Evolutionary conservation across 2,797 vertebrate species (phyloP).

Genomic region (Syndactyla subalaris): DNA sequence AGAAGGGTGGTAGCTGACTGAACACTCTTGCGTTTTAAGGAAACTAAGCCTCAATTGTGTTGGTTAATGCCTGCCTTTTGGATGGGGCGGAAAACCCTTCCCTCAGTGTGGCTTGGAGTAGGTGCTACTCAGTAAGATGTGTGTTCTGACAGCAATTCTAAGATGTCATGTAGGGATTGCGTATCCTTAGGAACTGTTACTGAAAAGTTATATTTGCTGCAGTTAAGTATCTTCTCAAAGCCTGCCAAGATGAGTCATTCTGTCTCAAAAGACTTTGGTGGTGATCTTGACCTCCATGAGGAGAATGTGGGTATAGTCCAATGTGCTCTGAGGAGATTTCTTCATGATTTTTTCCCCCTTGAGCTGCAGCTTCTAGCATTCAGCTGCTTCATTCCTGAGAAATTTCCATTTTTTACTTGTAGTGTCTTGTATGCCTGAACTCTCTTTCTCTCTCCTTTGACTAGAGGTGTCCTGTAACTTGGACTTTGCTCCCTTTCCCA

Average conservation of each 20-base stretch:
- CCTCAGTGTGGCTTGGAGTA: accelerated
- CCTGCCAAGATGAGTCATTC: neutral
- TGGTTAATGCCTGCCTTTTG: neutral
- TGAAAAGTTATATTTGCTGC: neutral
- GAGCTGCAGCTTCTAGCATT: neutral
- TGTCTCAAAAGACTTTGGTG: neutral
- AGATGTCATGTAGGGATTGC: neutral
- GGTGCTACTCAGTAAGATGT: accelerated
- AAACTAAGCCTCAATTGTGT: neutral
- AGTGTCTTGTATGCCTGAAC: accelerated
- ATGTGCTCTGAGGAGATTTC: neutral
- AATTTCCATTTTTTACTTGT: neutral
- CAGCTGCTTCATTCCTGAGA: neutral
- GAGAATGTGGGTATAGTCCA: neutral
- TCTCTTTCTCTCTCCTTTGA: neutral
- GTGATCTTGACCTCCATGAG: neutral
- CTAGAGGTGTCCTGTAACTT: neutral
- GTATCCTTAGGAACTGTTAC: neutral
- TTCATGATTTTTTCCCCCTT: neutral
- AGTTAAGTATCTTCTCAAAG: neutral
- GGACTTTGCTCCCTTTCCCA: neutral
- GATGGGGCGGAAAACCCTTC: neutral
- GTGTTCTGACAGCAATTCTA: neutral
- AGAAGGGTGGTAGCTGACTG: neutral
- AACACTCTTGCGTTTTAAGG: neutral